Percentiles rank a stretch among this genome's conserved stretches.
phyloP scores from a whole-genome alignment of 2,113 vertebrate species.

The Thryonomys swinderianus region DNA sequence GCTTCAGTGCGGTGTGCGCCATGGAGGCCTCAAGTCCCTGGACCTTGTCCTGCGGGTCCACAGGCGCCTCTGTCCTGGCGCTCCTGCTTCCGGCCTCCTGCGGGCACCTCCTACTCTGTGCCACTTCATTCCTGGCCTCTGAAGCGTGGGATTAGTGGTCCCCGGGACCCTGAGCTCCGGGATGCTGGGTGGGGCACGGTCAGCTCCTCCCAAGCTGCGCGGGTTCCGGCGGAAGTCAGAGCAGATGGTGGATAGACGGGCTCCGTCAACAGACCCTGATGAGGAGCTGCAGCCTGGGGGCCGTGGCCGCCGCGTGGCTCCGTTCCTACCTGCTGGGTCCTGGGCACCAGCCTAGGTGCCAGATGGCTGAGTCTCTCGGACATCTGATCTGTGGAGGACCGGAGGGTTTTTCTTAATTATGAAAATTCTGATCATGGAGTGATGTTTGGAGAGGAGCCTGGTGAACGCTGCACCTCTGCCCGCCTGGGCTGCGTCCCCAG shows the following conservation, averaged over 20 bases:
- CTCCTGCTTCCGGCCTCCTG: accelerated
- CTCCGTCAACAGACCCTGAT: no score
- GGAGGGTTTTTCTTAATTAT: background rate
- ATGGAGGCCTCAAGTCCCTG: accelerated
- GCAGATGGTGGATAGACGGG: background rate
- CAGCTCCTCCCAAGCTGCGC: background rate
- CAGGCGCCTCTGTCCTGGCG: background rate
- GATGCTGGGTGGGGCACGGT: background rate
- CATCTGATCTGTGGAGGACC: background rate
- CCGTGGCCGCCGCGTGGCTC: accelerated
- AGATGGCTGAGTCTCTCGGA: conserved; percentile 34
- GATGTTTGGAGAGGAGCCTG: background rate
- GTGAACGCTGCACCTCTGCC: accelerated
- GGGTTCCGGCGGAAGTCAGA: background rate
- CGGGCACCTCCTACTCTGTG: no score
- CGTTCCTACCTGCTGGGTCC: background rate
- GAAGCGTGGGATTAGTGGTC: background rate
- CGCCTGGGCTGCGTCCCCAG: accelerated
- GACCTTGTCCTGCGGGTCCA: background rate
- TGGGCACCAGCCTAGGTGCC: background rate
- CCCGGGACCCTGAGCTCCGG: background rate
- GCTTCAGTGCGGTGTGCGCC: background rate
- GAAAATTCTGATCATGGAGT: background rate
- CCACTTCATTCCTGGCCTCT: background rate
- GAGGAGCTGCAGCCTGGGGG: accelerated